A percentile compares a stretch with the other conserved stretches of the same genome.
Conservation (phyloP, 2,797 vertebrate genomes). For the Gymnocypris eckloni region DNA sequence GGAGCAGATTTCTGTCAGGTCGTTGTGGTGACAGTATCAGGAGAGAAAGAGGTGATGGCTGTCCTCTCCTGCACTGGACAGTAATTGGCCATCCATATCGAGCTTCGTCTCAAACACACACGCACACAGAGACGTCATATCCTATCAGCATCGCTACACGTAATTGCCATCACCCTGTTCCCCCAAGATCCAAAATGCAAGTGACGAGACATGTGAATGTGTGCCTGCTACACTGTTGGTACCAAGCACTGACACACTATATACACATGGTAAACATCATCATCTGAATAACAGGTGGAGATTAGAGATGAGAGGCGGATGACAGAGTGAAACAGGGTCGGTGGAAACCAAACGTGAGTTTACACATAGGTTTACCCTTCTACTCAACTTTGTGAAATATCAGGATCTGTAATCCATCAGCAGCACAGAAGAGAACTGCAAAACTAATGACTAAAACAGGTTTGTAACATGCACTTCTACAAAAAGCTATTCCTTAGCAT, state of each 20-base stretch:
- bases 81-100: constrained; percentile 77
- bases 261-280: constrained; percentile 44
- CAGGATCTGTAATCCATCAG: background rate
- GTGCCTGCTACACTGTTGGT: constrained; percentile 10
- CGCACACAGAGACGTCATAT: constrained; percentile 42
- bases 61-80: constrained; percentile 75
- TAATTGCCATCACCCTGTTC: constrained; percentile 46
- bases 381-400: constrained; percentile 5
- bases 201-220: background rate
- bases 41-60: constrained; percentile 69
- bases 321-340: constrained; percentile 61
- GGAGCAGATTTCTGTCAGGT: constrained; percentile 74
- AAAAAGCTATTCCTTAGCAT: background rate
- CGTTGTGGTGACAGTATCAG: constrained; percentile 70
- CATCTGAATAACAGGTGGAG: constrained; percentile 71
- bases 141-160: constrained; percentile 49
- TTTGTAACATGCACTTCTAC: background rate
- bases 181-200: constrained; percentile 27
- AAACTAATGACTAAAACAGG: background rate
- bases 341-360: constrained; percentile 78
- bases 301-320: constrained; percentile 75
- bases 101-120: constrained; percentile 47
- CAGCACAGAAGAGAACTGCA: background rate
- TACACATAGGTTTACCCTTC: constrained; percentile 49
- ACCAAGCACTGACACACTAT: constrained; percentile 18